These are phyloP conservation scores for Cirrhinus molitorella DNA, from an alignment of 2,797 vertebrate genomes.

Conservation along the genomic window DNA sequence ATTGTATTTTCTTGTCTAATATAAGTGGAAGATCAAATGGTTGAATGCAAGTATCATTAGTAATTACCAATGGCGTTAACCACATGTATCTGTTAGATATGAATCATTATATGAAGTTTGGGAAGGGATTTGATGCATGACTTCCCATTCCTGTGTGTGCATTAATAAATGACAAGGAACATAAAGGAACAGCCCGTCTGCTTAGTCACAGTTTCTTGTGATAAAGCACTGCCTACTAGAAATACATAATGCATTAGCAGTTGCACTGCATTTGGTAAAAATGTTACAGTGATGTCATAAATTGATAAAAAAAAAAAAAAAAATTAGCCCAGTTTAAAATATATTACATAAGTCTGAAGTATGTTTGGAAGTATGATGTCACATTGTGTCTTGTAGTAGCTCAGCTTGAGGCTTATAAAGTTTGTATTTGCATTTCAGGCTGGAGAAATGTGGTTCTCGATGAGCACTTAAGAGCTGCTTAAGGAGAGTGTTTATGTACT, in stretches of 20 bases:
- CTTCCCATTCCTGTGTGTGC: neutral
- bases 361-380: neutral
- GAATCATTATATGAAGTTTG: neutral
- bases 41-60: neutral
- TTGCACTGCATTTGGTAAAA: neutral
- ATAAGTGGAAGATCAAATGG: neutral
- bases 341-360: neutral
- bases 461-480: neutral
- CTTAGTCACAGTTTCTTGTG: neutral
- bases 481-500: neutral
- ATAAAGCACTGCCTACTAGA: neutral
- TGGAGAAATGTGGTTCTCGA: neutral
- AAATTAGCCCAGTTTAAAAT: neutral
- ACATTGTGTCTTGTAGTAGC: neutral
- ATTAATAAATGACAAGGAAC: slow-evolving; percentile 20
- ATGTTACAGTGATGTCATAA: neutral
- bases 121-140: neutral
- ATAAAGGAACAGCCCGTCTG: neutral
- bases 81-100: slow-evolving; percentile 1
- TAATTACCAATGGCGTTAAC: slow-evolving; percentile 15
- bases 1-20: neutral
- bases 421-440: slow-evolving; percentile 4
- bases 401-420: neutral
- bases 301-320: neutral
- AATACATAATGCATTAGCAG: neutral